Evolutionary conservation across 1,140 invertebrate genomes (phyloP).

Genomic region (Psilanteris sp.): DNA sequence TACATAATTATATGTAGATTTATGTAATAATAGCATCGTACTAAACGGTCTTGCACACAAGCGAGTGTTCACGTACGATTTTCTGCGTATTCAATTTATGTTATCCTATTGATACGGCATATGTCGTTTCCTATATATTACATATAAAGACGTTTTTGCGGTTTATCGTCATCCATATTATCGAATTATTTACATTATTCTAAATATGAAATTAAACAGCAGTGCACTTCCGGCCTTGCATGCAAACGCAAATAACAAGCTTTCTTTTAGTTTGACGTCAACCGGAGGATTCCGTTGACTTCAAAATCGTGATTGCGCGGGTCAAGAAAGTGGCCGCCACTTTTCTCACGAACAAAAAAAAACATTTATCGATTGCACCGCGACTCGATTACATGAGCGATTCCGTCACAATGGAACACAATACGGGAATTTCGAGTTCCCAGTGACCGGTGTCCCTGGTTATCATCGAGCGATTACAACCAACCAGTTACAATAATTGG

Average conservation of each 20-base stretch:
- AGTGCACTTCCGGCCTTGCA: no score
- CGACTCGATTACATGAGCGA: conserved; percentile 11
- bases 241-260: no score
- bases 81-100: conserved; percentile 21
- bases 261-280: no score
- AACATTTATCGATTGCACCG: background rate
- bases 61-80: conserved; percentile 3
- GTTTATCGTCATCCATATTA: background rate
- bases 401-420: conserved; percentile 10
- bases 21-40: conserved; percentile 13
- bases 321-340: no score
- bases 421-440: conserved; percentile 41
- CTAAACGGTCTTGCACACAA: background rate
- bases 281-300: no score
- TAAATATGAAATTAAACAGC: no score
- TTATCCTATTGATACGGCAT: conserved; percentile 12
- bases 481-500: conserved; percentile 47
- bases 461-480: conserved; percentile 48
- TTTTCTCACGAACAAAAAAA: conserved; percentile 18
- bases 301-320: background rate
- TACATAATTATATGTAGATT: conserved; percentile 23
- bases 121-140: conserved; percentile 4
- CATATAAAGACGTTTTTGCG: background rate
- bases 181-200: no score
- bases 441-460: conserved; percentile 28